Evolutionary conservation across 2,888 invertebrate genomes (phyloP), one percentile per base, ranked within the genome.

Genomic region (Himalopsyche japonica): DNA sequence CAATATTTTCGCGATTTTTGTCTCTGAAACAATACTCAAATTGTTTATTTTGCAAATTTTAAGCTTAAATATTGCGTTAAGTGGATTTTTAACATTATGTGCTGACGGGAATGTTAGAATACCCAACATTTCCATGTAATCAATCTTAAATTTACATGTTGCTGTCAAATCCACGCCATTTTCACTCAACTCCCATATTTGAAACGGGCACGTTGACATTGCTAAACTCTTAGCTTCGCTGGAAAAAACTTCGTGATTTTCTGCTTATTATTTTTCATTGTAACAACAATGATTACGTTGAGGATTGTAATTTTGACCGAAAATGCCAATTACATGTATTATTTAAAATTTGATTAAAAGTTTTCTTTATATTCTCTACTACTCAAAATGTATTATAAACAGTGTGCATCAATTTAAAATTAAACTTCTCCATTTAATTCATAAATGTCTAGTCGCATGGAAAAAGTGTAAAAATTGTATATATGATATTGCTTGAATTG

Each of bases 101-200:
- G 70, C 70, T 70, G 70, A 70, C 24, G 70, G 27, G 30, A 70
- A 30, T 70, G 30, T 34, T 81, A 70, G 83, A 81, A 81, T 84
- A 48, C 48, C 81, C 81, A 84, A 79, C 84, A 84, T 84, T 81
- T 81, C 78, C 82, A 82, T 83, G 81, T 82, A 85, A 87, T 87
- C 86, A 87, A 87, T 87, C 86, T 86, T 86, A 86, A 85, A 86
- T 84, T 87, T 87, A 87, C 86, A 87, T 84, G 86, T 83, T 76
- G 82, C 86, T 87, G 86, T 86, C 86, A 87, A 83, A 86, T 82
- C 79, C 86, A 86, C 86, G 84, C 86, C 82, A 80, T 84, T 85
- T 79, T 84, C 76, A 37, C 70, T 70, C 34, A 27, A 18, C 48
- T 30, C 80, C 57, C 34, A 49, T 47, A 34, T 15, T 64, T 77